These are phyloP conservation scores for Crypturellus tataupa DNA, from an alignment of 2,797 vertebrate genomes.

Conservation along the genomic window DNA sequence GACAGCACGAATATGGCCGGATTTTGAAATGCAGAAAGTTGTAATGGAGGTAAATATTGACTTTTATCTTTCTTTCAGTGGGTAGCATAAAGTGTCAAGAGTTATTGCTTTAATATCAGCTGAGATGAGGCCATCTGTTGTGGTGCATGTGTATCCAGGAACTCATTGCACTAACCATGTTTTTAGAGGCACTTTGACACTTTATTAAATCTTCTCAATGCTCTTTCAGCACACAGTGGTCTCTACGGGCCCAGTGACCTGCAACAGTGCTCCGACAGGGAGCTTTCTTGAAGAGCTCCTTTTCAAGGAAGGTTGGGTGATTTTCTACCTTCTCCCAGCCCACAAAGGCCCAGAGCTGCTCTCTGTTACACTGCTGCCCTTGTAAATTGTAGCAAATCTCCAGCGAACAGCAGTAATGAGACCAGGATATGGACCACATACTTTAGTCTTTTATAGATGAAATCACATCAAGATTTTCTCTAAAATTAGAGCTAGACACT, in stretches of 20 bases:
- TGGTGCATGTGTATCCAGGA: slow-evolving; percentile 65
- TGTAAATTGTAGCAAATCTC: neutral
- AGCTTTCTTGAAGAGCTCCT: slow-evolving; percentile 34
- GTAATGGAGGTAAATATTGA: slow-evolving; percentile 80
- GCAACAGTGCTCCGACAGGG: neutral
- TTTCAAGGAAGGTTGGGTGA: neutral
- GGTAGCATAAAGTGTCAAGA: slow-evolving; percentile 78
- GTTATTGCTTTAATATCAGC: slow-evolving; percentile 85
- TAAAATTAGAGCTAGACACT: slow-evolving; percentile 25
- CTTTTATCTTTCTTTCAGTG: slow-evolving; percentile 80
- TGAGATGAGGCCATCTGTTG: slow-evolving; percentile 70
- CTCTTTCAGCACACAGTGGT: slow-evolving; percentile 52
- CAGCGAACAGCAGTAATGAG: neutral
- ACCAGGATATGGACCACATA: neutral
- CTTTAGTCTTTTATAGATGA: neutral
- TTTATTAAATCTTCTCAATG: slow-evolving; percentile 70
- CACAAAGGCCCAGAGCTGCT: neutral
- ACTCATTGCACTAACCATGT: slow-evolving; percentile 56
- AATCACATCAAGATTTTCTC: neutral
- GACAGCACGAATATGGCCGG: slow-evolving; percentile 73
- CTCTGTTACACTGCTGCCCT: neutral
- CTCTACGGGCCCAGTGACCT: slow-evolving; percentile 37
- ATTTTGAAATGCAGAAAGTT: slow-evolving; percentile 77
- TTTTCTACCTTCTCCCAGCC: neutral
- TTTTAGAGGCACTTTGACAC: slow-evolving; percentile 72